A percentile compares a stretch with the other conserved stretches of the same genome.
These are phyloP conservation scores for Thecocarcelia acutangulata DNA, from an alignment of 2,888 invertebrate genomes.

Conservation along the genomic window DNA sequence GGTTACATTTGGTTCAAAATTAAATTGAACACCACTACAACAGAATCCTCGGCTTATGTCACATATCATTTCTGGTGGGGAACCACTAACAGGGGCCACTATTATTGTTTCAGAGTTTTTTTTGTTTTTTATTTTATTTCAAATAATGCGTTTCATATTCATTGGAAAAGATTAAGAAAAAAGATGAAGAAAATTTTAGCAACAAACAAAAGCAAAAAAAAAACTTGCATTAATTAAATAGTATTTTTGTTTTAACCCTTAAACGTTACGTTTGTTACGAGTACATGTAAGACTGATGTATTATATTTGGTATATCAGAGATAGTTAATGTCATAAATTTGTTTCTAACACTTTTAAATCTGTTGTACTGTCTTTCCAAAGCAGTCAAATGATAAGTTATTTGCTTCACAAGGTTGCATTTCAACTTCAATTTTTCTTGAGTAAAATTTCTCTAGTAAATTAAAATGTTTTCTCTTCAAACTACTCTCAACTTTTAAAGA, in stretches of 20 bases:
- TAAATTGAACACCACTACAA: slow-evolving; percentile 77
- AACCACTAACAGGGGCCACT: slow-evolving; percentile 71
- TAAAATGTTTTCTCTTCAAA: no score
- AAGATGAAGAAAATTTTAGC: slow-evolving; percentile 11
- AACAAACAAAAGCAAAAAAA: not conserved
- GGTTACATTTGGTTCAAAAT: slow-evolving; percentile 77
- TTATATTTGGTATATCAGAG: no score
- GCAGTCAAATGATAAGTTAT: no score
- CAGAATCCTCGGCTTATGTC: slow-evolving; percentile 75
- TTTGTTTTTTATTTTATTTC: slow-evolving; percentile 59
- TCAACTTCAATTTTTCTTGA: no score
- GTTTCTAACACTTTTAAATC: no score
- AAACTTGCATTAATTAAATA: not conserved
- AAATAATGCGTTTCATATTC: slow-evolving; percentile 1
- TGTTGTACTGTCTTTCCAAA: no score
- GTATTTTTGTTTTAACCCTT: not conserved
- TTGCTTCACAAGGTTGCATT: no score
- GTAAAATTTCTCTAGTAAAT: no score
- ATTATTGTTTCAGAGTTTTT: slow-evolving; percentile 52
- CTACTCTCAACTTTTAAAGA: no score
- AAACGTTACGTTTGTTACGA: not conserved
- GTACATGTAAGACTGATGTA: no score
- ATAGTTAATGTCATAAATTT: no score
- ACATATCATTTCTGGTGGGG: slow-evolving; percentile 74
- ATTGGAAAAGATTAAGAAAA: slow-evolving; percentile 40